Evolutionary conservation across 2,113 vertebrate genomes (phyloP).

Genomic region (Xiphias gladius): DNA sequence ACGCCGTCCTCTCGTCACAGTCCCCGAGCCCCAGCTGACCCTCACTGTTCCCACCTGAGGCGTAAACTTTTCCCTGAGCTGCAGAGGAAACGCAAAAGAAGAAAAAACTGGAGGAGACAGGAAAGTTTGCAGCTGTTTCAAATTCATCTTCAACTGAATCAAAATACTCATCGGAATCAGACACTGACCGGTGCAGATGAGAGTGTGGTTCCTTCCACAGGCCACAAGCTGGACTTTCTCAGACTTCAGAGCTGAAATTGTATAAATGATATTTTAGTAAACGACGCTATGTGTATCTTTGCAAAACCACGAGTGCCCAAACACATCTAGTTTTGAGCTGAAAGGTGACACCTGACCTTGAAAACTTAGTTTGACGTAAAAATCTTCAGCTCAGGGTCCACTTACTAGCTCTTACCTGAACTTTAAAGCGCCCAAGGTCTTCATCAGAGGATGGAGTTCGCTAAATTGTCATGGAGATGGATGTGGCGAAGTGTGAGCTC

Average conservation of each 20-base stretch:
- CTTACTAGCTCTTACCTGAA: too few relatives aligned
- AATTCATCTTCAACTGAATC: not conserved
- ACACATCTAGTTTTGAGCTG: too few relatives aligned
- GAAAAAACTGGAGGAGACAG: not conserved
- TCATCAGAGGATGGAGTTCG: too few relatives aligned
- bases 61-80: constrained; percentile 89
- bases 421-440: too few relatives aligned
- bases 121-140: not conserved
- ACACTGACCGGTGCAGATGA: constrained; percentile 91
- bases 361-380: too few relatives aligned
- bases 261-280: not conserved
- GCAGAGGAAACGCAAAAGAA: constrained; percentile 11
- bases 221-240: constrained; percentile 91
- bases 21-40: constrained; percentile 95
- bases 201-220: constrained; percentile 95
- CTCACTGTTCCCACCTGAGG: constrained; percentile 93
- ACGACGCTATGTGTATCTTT: not conserved
- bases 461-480: too few relatives aligned
- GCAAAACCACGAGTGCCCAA: too few relatives aligned
- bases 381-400: too few relatives aligned
- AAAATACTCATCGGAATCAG: not conserved
- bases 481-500: too few relatives aligned
- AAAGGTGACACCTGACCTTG: too few relatives aligned
- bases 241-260: constrained; percentile 89
- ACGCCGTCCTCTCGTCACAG: constrained; percentile 89